Evolutionary conservation across 2,888 invertebrate species (phyloP), one percentile per base, ranked within the genome.

Genomic region (Pyrrhia umbra): DNA sequence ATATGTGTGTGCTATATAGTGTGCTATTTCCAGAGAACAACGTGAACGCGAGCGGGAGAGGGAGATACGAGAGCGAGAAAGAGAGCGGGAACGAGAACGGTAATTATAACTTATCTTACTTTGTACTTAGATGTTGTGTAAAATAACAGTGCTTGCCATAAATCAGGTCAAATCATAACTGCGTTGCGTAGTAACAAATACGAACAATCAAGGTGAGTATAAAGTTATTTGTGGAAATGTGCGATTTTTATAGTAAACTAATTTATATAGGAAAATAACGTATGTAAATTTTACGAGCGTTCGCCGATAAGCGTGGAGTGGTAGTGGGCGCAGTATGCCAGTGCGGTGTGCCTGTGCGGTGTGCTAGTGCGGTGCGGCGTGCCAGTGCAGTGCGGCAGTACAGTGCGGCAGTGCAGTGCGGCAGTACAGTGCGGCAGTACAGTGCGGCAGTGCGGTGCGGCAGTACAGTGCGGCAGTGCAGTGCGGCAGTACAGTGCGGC

Each of bases 21-120:
- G n/a, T n/a, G n/a, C n/a, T n/a, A n/a, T n/a, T 75, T 65, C 6
- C 75, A 79, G 79, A 21, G 80, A 82, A 47, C 76, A 77, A 65
- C 84, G 79, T 54, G 86, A 81, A 88, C 93, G 73, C 71, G 95
- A 52, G 88, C 92, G 85, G 90, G 63, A 75, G 34, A 45, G 82
- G 16, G 82, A 82, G 56, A 66, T 79, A 21, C 74, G 81, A 20
- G 86, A 86, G 62, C 69, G 88, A 23, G 89, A 89, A 73, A 76
- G 85, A 21, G 88, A 87, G 57, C 83, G 95, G 1, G 95, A 95
- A 47, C 82, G 95, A 2, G 95, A 79, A 61, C 78, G 80, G 81
- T 80, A 49, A 64, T 20, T 27, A 16, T 34, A 5, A 8, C 13
- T 25, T 27, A 27, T 27, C 2, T 27, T 9, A 27, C 27, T 27